Percentiles rank a stretch among this genome's conserved stretches.
phyloP scores from a whole-genome alignment of 2,888 invertebrate genomes.

The Melanostoma mellinum region DNA sequence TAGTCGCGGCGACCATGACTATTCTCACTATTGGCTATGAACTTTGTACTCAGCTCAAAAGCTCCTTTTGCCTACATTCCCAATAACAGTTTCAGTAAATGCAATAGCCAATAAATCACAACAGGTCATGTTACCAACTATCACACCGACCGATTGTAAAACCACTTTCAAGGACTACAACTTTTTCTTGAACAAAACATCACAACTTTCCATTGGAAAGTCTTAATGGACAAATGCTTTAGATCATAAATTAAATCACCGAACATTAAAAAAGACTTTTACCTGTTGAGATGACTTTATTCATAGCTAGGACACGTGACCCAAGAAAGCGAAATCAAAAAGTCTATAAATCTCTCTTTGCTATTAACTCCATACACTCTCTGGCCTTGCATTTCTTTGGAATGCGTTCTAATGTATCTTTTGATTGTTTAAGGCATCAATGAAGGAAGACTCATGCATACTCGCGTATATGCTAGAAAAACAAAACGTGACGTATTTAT shows the following conservation, averaged over 20 bases:
- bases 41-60: too few species aligned
- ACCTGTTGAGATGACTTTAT: constrained; percentile 23
- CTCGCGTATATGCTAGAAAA: background rate
- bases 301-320: constrained; percentile 15
- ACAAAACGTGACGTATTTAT: constrained; percentile 74
- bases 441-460: background rate
- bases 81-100: too few species aligned
- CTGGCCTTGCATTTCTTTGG: background rate
- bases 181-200: background rate
- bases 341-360: constrained; percentile 29
- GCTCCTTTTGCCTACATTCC: too few species aligned
- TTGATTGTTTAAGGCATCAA: background rate
- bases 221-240: background rate
- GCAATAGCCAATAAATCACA: too few species aligned
- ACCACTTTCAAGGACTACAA: background rate
- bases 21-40: too few species aligned
- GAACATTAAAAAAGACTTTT: constrained; percentile 10
- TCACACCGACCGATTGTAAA: too few species aligned
- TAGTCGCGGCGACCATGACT: too few species aligned
- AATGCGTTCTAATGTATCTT: constrained; percentile 13
- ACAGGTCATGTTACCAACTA: too few species aligned
- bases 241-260: constrained; percentile 6
- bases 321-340: constrained; percentile 22
- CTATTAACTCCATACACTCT: background rate
- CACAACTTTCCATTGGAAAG: constrained; percentile 1